phyloP scores from a whole-genome alignment of 2,888 invertebrate species.

The Halictus ligatus region DNA sequence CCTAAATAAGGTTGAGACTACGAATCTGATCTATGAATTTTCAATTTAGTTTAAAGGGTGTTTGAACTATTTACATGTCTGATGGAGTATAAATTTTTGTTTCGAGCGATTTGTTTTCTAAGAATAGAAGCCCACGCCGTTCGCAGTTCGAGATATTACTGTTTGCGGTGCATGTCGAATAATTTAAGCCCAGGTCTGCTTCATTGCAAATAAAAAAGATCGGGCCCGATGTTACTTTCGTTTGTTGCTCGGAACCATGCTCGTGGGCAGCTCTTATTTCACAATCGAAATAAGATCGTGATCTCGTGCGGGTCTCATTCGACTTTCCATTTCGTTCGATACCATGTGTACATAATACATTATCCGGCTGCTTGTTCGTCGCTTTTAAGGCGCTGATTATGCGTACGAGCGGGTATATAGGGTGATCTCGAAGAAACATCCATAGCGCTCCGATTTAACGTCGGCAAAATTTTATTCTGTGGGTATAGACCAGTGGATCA shows the following conservation, averaged over 20 bases:
- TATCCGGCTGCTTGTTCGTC: slow-evolving; percentile 57
- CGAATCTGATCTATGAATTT: background rate
- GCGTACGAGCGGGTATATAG: slow-evolving; percentile 55
- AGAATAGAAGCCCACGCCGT: background rate
- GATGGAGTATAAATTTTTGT: background rate
- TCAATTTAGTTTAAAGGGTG: background rate
- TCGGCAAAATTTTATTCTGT: background rate
- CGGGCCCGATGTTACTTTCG: slow-evolving; percentile 52
- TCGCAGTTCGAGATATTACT: slow-evolving; percentile 12
- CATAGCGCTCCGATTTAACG: background rate
- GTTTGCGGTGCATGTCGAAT: background rate
- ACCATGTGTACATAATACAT: slow-evolving; percentile 61
- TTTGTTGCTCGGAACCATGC: slow-evolving; percentile 32
- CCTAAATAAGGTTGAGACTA: background rate
- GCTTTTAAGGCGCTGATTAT: slow-evolving; percentile 64
- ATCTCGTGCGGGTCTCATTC: slow-evolving; percentile 68
- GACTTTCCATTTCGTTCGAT: slow-evolving; percentile 74
- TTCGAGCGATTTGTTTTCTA: background rate
- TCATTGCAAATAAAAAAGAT: slow-evolving; percentile 32
- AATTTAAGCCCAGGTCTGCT: background rate
- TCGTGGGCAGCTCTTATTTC: slow-evolving; percentile 64
- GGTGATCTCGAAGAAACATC: background rate
- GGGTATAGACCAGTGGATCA: too few species aligned
- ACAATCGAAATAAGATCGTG: slow-evolving; percentile 72
- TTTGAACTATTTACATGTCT: background rate